phyloP scores from a whole-genome alignment of 2,888 invertebrate genomes.

The Orthosia gothica region DNA sequence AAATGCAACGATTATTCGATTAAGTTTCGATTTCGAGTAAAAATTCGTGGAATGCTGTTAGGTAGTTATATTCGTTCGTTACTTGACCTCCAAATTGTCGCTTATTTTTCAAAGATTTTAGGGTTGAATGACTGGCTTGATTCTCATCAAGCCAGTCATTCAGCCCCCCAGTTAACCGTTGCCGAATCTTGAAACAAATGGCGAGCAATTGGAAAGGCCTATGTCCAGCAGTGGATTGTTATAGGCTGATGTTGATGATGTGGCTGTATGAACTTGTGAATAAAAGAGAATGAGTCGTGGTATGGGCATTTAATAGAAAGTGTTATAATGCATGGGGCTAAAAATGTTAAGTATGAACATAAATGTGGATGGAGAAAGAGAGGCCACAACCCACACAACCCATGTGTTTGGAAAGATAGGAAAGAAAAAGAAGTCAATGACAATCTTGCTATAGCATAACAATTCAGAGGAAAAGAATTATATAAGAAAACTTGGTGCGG shows the following conservation, averaged over 20 bases:
- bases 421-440: background rate
- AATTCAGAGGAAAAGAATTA: background rate
- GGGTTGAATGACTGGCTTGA: background rate
- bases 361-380: background rate
- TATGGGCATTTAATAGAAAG: too few species aligned
- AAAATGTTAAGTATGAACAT: too few species aligned
- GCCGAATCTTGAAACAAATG: too few species aligned
- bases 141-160: too few species aligned
- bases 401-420: background rate
- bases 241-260: too few species aligned
- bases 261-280: too few species aligned
- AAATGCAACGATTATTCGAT: slow-evolving; percentile 58
- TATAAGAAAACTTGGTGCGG: background rate
- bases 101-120: background rate
- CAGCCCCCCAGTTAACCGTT: too few species aligned
- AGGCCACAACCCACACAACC: too few species aligned
- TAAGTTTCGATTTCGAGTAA: slow-evolving; percentile 47
- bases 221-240: too few species aligned
- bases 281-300: too few species aligned
- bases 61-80: slow-evolving; percentile 28
- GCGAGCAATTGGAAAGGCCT: too few species aligned
- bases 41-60: slow-evolving; percentile 54
- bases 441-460: background rate
- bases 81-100: slow-evolving; percentile 17
- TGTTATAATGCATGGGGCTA: too few species aligned